Evolutionary conservation across 2,113 vertebrate species (phyloP).

Genomic region (Dunckerocampus dactyliophorus): DNA sequence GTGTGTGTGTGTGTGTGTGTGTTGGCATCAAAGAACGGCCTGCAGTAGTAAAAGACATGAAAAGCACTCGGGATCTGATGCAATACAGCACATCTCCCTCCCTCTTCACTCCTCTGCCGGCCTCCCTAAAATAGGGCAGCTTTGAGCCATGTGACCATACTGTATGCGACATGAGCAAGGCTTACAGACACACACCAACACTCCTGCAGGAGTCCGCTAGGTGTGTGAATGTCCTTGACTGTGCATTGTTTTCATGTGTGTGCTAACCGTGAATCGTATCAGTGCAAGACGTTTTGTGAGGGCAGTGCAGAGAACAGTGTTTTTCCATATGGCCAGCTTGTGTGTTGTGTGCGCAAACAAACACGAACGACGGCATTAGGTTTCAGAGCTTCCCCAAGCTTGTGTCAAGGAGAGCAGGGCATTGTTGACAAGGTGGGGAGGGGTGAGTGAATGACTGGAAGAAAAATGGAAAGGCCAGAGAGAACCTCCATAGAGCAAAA

Average conservation of each 20-base stretch:
- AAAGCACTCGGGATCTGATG: slow-evolving; percentile 25
- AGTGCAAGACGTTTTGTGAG: slow-evolving; percentile 22
- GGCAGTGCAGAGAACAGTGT: slow-evolving; percentile 39
- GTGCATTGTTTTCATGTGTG: slow-evolving; percentile 13
- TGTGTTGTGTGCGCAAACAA: not conserved
- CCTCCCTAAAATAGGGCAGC: slow-evolving; percentile 61
- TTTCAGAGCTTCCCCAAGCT: slow-evolving; percentile 46
- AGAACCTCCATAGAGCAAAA: not conserved
- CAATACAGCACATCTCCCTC: slow-evolving; percentile 36
- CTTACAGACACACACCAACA: slow-evolving; percentile 37
- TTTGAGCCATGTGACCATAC: slow-evolving; percentile 61
- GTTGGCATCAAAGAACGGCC: slow-evolving; percentile 6
- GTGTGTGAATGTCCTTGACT: slow-evolving; percentile 49
- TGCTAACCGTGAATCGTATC: not conserved
- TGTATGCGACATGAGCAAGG: slow-evolving; percentile 47
- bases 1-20: slow-evolving; percentile 2
- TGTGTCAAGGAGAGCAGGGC: slow-evolving; percentile 23
- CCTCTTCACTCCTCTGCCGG: slow-evolving; percentile 24
- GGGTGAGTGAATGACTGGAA: not conserved
- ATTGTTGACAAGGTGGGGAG: slow-evolving; percentile 34
- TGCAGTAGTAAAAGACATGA: slow-evolving; percentile 17
- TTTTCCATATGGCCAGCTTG: slow-evolving; percentile 50
- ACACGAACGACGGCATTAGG: slow-evolving; percentile 41
- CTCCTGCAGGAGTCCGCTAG: slow-evolving; percentile 23
- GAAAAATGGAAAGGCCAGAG: not conserved